Base-by-base conservation (phyloP, 1,140 invertebrate species). In the Scaptomyza pallida region DNA sequence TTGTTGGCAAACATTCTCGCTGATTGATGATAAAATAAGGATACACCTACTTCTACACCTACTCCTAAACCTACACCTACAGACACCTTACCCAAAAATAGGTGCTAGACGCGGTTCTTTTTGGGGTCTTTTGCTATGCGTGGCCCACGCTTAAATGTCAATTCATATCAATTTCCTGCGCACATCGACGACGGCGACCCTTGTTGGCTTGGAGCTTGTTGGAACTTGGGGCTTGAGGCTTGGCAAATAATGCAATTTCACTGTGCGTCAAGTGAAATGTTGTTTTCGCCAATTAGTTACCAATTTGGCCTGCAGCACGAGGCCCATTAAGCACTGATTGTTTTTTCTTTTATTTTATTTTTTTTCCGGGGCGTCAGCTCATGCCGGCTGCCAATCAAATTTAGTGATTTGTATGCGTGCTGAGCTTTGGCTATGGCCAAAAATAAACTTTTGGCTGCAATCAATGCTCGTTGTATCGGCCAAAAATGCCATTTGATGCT, bases 271-370 rank as follows among this genome's bases (percentile, higher is more conserved):
- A 75, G 65, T 75, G 76, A 83, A 76, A 74, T 76, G 78, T 69
- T 78, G 72, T 78, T 88, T 88, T 89, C 83, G 83, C 83, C 82
- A 88, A 88, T 88, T 88, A 88, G 82, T 64, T 67, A 56, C 72
- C 71, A 89, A 88, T 88, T 88, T 70, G 52, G 75, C 19, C 44
- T 71, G 48, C 48, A 75, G 70, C 56, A 55, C 59, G 52, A 48
- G 63, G 67, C 57, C 69, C 78, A 89, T 88, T 88, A 86, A 63
- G 74, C 62, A 54, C 43, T 82, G 82, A 88, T 88, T 70, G 51
- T 70, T 55, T 69, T 64, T 19, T 62, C n/a, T 17, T 50, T 44
- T 19, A 26, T 26, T 23, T 40, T 40, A 8, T 30, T 64, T 26
- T 71, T n/a, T 54, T 75, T 65, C 57, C 19, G 55, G 77, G 76